Evolutionary conservation across 2,113 vertebrate species (phyloP).

Genomic region (Petrocephalus microphthalmus): DNA sequence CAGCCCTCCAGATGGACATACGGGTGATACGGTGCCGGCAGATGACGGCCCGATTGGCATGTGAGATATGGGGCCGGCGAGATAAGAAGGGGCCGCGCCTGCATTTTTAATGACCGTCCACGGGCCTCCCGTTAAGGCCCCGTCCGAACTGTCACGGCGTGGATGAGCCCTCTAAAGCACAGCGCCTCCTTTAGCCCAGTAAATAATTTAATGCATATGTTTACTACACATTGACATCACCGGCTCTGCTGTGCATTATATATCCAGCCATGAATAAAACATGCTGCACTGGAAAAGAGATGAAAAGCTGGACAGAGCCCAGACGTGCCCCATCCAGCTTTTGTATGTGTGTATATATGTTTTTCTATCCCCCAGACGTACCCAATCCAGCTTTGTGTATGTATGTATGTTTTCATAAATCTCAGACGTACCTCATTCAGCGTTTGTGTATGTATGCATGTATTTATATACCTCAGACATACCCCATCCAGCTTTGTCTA

Average conservation of each 20-base stretch:
- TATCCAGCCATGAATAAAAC: slow-evolving; percentile 17
- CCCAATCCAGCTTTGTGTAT: not conserved
- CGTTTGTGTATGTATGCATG: too few relatives aligned
- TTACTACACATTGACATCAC: slow-evolving; percentile 59
- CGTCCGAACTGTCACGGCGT: slow-evolving; percentile 47
- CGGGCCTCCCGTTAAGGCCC: slow-evolving; percentile 43
- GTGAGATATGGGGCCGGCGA: slow-evolving; percentile 21
- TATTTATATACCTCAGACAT: not conserved
- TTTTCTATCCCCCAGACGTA: not conserved
- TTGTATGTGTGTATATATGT: not conserved
- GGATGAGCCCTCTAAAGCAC: slow-evolving; percentile 19
- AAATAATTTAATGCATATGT: slow-evolving; percentile 62
- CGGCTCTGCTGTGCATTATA: slow-evolving; percentile 39
- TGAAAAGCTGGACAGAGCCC: not conserved
- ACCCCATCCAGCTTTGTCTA: not conserved
- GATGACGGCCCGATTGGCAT: slow-evolving; percentile 24
- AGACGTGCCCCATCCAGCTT: not conserved
- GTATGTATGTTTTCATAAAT: not conserved
- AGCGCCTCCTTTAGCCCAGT: slow-evolving; percentile 44
- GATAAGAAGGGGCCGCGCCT: slow-evolving; percentile 37
- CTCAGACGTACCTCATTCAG: not conserved
- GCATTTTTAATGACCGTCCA: slow-evolving; percentile 53
- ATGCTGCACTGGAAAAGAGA: not conserved
- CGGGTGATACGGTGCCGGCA: not conserved
- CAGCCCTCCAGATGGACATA: slow-evolving; percentile 3